Percentiles rank a stretch among this genome's conserved stretches.
phyloP scores from a whole-genome alignment of 2,113 vertebrate genomes.

The Hemichromis elongatus region DNA sequence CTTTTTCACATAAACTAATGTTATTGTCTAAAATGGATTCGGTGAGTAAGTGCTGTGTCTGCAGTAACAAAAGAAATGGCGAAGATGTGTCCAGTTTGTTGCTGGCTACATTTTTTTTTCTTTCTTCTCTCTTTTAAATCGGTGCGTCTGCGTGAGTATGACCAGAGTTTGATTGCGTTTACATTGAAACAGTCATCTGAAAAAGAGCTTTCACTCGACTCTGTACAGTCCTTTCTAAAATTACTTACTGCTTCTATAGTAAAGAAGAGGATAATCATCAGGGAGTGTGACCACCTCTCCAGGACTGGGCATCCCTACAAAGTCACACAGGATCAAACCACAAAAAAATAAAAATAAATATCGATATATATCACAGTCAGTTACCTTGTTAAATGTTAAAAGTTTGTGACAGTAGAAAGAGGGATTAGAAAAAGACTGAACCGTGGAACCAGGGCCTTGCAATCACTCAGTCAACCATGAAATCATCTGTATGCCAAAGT shows the following conservation, averaged over 20 bases:
- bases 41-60: neutral
- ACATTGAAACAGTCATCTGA: neutral
- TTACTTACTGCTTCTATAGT: neutral
- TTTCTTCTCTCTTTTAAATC: neutral
- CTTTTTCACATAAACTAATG: neutral
- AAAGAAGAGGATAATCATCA: neutral
- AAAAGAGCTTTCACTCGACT: neutral
- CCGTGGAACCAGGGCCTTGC: too few species aligned
- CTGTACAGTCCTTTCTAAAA: neutral
- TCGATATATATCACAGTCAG: too few species aligned
- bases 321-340: neutral
- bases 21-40: neutral
- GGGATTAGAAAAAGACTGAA: neutral
- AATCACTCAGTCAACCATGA: neutral
- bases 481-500: neutral
- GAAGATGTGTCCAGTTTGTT: neutral
- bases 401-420: neutral
- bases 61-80: neutral
- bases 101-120: fast-evolving
- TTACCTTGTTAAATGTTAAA: neutral
- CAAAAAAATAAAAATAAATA: too few species aligned
- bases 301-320: neutral
- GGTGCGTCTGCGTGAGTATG: neutral
- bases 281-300: neutral
- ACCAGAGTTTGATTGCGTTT: neutral